These are phyloP conservation scores for Ectemnius continuus DNA, from an alignment of 2,888 invertebrate species.

Conservation along the genomic window DNA sequence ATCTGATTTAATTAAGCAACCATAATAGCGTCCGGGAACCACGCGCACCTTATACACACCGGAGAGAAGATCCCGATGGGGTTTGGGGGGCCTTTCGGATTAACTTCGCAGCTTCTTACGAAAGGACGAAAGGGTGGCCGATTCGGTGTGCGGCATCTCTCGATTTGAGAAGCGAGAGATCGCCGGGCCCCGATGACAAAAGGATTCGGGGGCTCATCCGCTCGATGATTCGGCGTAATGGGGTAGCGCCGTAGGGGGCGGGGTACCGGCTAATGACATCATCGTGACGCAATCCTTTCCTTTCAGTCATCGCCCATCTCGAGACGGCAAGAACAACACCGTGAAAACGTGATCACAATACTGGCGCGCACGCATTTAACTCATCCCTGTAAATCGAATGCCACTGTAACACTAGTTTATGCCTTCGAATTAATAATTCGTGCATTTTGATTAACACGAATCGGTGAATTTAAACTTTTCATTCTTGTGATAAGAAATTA, in stretches of 20 bases:
- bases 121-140: no score
- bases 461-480: no score
- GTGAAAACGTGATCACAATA: constrained; percentile 63
- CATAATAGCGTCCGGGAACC: constrained; percentile 40
- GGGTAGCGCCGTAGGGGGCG: constrained; percentile 72
- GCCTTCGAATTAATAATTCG: no score
- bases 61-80: background rate
- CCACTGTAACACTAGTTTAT: no score
- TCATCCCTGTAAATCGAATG: no score
- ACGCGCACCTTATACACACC: constrained; percentile 30
- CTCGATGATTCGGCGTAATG: constrained; percentile 74
- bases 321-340: constrained; percentile 57
- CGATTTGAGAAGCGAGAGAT: constrained; percentile 10
- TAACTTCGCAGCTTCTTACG: constrained; percentile 51
- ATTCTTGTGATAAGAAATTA: no score
- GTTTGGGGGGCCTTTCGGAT: constrained; percentile 50
- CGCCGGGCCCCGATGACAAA: constrained; percentile 19
- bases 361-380: background rate
- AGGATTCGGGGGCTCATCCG: constrained; percentile 55
- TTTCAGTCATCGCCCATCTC: constrained; percentile 56
- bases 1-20: constrained; percentile 56
- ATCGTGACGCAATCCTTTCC: constrained; percentile 75
- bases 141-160: no score
- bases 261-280: constrained; percentile 73
- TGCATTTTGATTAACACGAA: no score